phyloP scores from a whole-genome alignment of 2,797 vertebrate genomes.

The Channallabes apus region DNA sequence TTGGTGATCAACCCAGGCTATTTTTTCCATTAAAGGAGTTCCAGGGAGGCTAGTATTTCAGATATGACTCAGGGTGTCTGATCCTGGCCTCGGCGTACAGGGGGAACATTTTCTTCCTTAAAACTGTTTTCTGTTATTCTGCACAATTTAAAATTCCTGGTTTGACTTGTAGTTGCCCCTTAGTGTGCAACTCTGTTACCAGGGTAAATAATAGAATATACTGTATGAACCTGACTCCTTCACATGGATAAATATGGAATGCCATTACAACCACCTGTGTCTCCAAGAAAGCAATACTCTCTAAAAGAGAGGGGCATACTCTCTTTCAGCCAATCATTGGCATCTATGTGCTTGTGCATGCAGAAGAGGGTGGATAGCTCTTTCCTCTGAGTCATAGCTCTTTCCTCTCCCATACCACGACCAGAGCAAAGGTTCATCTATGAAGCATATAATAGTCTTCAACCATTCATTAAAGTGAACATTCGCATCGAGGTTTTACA shows the following conservation, averaged over 20 bases:
- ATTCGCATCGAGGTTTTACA: background rate
- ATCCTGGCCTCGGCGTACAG: too few relatives aligned
- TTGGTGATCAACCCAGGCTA: too few relatives aligned
- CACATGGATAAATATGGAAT: background rate
- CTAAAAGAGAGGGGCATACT: background rate
- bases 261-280: background rate
- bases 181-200: background rate
- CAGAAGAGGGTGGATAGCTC: background rate
- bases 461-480: background rate
- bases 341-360: background rate
- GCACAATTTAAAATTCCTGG: too few relatives aligned
- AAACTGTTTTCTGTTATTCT: too few relatives aligned
- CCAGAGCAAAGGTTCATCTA: background rate
- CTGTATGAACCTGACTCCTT: too few relatives aligned
- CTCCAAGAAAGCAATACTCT: background rate
- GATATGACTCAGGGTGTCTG: too few relatives aligned
- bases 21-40: too few relatives aligned
- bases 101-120: too few relatives aligned
- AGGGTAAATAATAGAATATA: background rate
- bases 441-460: background rate
- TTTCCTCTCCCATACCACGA: background rate
- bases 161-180: background rate
- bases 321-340: background rate
- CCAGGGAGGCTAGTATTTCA: too few relatives aligned
- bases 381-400: background rate